A percentile compares a stretch with the other conserved stretches of the same genome.
Conservation (phyloP, 2,797 vertebrate genomes). For the Anguilla obscura region DNA sequence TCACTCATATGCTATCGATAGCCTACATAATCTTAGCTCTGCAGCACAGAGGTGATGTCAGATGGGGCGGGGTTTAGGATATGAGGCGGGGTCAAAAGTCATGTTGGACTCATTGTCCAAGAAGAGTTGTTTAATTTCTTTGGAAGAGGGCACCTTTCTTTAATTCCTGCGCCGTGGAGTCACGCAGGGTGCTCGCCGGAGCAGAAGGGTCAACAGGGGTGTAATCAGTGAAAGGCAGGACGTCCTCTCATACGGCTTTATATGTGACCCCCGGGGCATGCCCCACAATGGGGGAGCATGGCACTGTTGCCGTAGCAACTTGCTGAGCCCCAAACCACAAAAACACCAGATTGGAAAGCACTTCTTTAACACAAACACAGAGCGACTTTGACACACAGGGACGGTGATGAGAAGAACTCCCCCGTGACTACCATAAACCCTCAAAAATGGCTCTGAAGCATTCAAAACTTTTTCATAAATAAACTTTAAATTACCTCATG, state of each 20-base stretch:
- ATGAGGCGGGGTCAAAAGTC: conserved; percentile 29
- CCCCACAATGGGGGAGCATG: conserved; percentile 23
- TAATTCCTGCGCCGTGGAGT: conserved; percentile 61
- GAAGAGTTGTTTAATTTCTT: conserved; percentile 52
- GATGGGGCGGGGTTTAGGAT: conserved; percentile 4
- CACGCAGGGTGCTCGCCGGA: conserved; percentile 56
- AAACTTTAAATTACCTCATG: not conserved
- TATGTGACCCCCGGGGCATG: conserved; percentile 49
- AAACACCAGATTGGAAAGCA: conserved; percentile 47
- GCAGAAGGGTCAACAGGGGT: conserved; percentile 61
- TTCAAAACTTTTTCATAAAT: too few relatives aligned
- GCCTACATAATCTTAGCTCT: not conserved
- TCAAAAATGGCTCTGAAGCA: not conserved
- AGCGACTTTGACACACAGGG: conserved; percentile 45
- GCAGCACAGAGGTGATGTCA: not conserved
- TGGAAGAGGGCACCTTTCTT: conserved; percentile 46
- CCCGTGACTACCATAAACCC: conserved; percentile 39
- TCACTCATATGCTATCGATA: not conserved
- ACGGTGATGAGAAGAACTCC: not conserved
- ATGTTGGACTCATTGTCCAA: conserved; percentile 39
- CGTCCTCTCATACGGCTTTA: conserved; percentile 43
- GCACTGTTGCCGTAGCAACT: conserved; percentile 47
- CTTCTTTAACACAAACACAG: conserved; percentile 39
- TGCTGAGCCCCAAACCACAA: conserved; percentile 42
- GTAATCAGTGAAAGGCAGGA: conserved; percentile 53